These are phyloP conservation scores for Saturnia pavonia DNA, from an alignment of 2,888 invertebrate species.

Conservation along the genomic window DNA sequence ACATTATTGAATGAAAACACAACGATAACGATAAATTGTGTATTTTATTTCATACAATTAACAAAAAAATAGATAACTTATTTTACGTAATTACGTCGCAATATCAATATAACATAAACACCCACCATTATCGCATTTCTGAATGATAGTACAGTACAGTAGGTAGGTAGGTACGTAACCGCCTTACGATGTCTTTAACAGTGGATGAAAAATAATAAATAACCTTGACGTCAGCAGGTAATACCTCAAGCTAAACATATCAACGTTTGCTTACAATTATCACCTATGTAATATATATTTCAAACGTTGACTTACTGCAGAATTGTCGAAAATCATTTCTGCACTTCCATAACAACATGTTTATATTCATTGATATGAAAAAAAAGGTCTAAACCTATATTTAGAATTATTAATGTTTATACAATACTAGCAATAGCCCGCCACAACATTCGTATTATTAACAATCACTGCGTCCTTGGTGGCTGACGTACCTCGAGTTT, in stretches of 20 bases:
- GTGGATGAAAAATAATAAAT: constrained; percentile 2
- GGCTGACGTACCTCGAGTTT: too few relatives aligned
- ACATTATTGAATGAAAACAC: background rate
- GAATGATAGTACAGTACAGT: background rate
- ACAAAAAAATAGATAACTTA: constrained; percentile 1
- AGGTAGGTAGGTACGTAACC: background rate
- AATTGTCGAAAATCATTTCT: background rate
- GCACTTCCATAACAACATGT: background rate
- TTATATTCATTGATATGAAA: too few relatives aligned
- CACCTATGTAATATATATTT: background rate
- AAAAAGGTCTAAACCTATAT: too few relatives aligned
- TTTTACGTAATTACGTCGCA: background rate
- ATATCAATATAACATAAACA: background rate
- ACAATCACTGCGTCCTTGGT: too few relatives aligned
- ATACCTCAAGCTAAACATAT: background rate
- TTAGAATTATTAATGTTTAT: too few relatives aligned
- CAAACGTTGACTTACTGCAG: background rate
- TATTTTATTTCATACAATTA: background rate
- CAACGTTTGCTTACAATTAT: background rate
- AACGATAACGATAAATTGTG: background rate
- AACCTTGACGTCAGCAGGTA: background rate
- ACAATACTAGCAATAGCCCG: too few relatives aligned
- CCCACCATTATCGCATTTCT: background rate
- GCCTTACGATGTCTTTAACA: background rate
- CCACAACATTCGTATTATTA: too few relatives aligned